Evolutionary conservation across 2,888 invertebrate species (phyloP).

Genomic region (Sarcophaga variegata): DNA sequence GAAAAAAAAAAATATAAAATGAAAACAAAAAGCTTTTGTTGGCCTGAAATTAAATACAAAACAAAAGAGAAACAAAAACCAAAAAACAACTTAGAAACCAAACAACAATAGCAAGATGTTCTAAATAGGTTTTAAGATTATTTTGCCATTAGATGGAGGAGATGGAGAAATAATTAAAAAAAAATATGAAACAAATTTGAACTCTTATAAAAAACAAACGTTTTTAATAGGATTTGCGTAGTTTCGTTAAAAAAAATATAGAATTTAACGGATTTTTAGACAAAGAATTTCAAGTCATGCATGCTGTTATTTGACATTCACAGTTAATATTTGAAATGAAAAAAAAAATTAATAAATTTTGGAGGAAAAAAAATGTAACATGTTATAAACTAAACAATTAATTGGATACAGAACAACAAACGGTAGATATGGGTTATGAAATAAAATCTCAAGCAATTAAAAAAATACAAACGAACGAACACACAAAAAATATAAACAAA

Average conservation of each 20-base stretch:
- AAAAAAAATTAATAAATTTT: constrained; percentile 10
- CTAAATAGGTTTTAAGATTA: constrained; percentile 4
- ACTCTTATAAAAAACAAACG: neutral
- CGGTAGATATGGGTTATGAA: neutral
- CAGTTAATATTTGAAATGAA: constrained; percentile 3
- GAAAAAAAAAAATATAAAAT: no score
- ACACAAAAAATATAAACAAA: neutral
- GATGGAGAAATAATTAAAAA: neutral
- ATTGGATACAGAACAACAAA: constrained; percentile 12
- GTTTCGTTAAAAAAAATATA: neutral
- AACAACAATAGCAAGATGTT: neutral
- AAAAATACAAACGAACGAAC: neutral
- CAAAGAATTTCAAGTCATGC: neutral
- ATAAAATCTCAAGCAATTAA: neutral
- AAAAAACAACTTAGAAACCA: neutral
- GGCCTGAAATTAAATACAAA: neutral
- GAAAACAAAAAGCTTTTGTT: neutral
- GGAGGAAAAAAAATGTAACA: neutral
- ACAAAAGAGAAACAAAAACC: neutral
- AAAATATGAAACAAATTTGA: neutral
- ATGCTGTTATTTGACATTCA: constrained; percentile 19
- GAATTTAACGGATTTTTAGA: constrained; percentile 1
- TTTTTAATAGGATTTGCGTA: neutral
- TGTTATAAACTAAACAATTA: constrained; percentile 11
- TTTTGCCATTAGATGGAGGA: neutral